Evolutionary conservation across 1,140 invertebrate species (phyloP).

Genomic region (Zaprionus taronus): DNA sequence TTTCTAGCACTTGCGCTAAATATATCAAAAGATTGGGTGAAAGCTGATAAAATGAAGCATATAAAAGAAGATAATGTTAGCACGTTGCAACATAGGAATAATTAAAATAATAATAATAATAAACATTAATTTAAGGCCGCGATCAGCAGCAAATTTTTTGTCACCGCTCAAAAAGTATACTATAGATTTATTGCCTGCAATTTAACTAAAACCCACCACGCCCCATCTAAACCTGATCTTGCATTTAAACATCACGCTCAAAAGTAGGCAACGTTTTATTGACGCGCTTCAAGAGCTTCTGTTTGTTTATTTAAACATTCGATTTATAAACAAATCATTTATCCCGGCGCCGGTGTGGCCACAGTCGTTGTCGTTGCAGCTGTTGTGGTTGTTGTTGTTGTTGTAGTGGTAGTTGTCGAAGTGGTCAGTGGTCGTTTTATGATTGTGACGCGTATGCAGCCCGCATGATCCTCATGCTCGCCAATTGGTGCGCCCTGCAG

Average conservation of each 20-base stretch:
- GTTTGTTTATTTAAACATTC: slow-evolving; percentile 7
- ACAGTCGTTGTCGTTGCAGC: slow-evolving; percentile 30
- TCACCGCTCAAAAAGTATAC: slow-evolving; percentile 15
- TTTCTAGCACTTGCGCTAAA: not conserved
- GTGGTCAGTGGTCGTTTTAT: slow-evolving; percentile 44
- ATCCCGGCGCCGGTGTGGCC: slow-evolving; percentile 50
- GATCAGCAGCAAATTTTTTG: not conserved
- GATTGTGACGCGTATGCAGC: slow-evolving; percentile 63
- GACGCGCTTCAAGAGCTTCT: not conserved
- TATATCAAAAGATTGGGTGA: not conserved
- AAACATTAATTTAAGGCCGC: not conserved
- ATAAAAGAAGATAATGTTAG: too few relatives aligned
- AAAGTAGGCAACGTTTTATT: slow-evolving; percentile 8
- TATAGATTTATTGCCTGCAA: not conserved
- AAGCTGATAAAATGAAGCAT: not conserved
- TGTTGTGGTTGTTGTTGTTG: slow-evolving; percentile 36
- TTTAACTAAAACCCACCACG: not conserved
- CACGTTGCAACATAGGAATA: not conserved
- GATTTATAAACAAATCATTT: not conserved
- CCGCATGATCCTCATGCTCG: slow-evolving; percentile 63
- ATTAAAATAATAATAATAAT: not conserved
- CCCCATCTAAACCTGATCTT: too few relatives aligned
- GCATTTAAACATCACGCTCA: not conserved
- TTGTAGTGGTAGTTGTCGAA: slow-evolving; percentile 52
- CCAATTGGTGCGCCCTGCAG: slow-evolving; percentile 42